Conservation (phyloP, 2,797 vertebrate species). For the Okamejei kenojei region DNA sequence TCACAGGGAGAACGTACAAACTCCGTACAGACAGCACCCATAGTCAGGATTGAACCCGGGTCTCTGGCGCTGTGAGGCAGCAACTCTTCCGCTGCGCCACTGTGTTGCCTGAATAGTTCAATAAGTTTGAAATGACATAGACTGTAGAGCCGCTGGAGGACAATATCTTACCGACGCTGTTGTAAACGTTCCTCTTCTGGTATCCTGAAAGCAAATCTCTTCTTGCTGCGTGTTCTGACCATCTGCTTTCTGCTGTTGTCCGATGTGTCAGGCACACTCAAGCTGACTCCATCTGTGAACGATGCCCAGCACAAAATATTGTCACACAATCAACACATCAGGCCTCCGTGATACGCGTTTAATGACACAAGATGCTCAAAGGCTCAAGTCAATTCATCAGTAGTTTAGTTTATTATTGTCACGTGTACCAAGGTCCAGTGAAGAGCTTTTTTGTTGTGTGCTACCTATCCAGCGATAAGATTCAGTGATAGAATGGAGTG, state of each 20-base stretch:
- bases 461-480: no score
- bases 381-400: background rate
- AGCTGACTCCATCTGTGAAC: constrained; percentile 62
- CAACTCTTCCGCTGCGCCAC: constrained; percentile 34
- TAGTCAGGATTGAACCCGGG: no score
- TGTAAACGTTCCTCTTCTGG: constrained; percentile 79
- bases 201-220: constrained; percentile 91
- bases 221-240: constrained; percentile 89
- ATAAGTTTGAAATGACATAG: background rate
- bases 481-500: no score
- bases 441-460: no score
- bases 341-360: background rate
- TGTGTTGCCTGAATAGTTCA: no score
- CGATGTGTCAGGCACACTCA: constrained; percentile 80
- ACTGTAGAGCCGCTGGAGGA: constrained; percentile 46
- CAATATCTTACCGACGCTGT: constrained; percentile 62
- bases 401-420: no score
- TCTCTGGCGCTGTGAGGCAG: no score
- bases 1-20: no score
- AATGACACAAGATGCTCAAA: background rate
- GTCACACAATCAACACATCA: background rate
- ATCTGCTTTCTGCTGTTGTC: constrained; percentile 91
- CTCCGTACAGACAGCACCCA: no score
- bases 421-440: no score
- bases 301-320: background rate